These are phyloP conservation scores for Apis dorsata DNA, from an alignment of 1,140 invertebrate genomes.

Conservation along the genomic window DNA sequence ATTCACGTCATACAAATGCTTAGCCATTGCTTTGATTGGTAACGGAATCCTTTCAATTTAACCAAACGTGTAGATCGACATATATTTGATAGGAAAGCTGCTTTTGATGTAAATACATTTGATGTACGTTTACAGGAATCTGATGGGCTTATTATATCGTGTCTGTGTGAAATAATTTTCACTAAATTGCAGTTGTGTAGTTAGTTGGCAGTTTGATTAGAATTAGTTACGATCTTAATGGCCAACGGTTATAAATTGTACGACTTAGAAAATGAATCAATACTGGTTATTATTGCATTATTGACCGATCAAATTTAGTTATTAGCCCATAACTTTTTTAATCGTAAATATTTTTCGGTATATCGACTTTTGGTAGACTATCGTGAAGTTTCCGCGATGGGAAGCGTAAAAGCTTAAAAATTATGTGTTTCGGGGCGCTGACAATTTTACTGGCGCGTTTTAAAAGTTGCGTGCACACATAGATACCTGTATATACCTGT, in stretches of 20 bases:
- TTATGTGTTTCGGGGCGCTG: conserved; percentile 30
- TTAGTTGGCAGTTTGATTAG: conserved; percentile 1
- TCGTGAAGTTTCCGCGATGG: conserved; percentile 26
- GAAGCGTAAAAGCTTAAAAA: conserved; percentile 49
- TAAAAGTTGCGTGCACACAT: conserved; percentile 10
- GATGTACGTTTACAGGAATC: background rate
- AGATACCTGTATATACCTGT: background rate
- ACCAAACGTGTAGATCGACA: no score
- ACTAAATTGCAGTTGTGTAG: background rate
- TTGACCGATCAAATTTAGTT: conserved; percentile 22
- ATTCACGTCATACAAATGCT: conserved; percentile 36
- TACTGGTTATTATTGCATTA: no score
- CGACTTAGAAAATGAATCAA: background rate
- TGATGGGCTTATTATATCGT: background rate
- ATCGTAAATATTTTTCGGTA: background rate
- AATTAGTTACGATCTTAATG: conserved; percentile 8
- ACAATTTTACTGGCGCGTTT: conserved; percentile 50
- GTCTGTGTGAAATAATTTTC: conserved; percentile 7
- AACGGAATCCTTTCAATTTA: conserved; percentile 11
- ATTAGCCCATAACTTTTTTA: background rate
- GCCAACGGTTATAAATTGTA: background rate
- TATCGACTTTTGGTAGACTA: conserved; percentile 3
- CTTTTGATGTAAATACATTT: background rate
- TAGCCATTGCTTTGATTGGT: conserved; percentile 35
- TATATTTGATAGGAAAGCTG: background rate